phyloP scores from a whole-genome alignment of 2,888 invertebrate genomes.

The Atherix ibis region DNA sequence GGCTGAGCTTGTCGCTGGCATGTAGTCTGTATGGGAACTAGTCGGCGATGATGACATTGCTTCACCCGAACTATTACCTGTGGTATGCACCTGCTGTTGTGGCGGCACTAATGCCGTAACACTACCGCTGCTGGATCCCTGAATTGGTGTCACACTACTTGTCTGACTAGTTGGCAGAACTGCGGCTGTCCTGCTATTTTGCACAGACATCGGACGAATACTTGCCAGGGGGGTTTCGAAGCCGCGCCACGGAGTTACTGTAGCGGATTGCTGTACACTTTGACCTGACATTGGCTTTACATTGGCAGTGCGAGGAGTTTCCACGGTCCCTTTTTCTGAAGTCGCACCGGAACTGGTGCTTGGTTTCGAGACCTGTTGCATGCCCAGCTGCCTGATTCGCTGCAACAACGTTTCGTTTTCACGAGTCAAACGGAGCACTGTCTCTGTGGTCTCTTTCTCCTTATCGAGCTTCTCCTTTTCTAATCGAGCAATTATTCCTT shows the following conservation, averaged over 20 bases:
- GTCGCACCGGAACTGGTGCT: slow-evolving; percentile 47
- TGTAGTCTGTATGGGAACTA: slow-evolving; percentile 65
- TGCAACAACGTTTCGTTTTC: slow-evolving; percentile 55
- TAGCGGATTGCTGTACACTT: slow-evolving; percentile 31
- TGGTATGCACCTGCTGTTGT: slow-evolving; percentile 44
- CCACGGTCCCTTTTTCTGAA: slow-evolving; percentile 39
- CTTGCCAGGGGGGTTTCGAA: slow-evolving; percentile 80
- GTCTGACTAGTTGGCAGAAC: slow-evolving; percentile 58
- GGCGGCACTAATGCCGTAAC: slow-evolving; percentile 40
- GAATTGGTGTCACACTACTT: slow-evolving; percentile 33
- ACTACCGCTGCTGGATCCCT: slow-evolving; percentile 23
- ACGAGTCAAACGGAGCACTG: slow-evolving; percentile 35
- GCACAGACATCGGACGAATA: slow-evolving; percentile 76
- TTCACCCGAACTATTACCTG: slow-evolving; percentile 33
- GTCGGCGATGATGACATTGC: slow-evolving; percentile 52
- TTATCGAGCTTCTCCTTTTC: slow-evolving; percentile 57
- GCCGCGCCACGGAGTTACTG: slow-evolving; percentile 51
- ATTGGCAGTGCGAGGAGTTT: slow-evolving; percentile 67
- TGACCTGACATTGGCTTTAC: slow-evolving; percentile 85
- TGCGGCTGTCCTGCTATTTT: slow-evolving; percentile 52
- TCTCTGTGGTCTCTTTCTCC: slow-evolving; percentile 39
- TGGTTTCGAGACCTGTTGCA: slow-evolving; percentile 49
- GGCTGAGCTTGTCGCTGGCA: slow-evolving; percentile 66
- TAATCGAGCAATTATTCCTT: slow-evolving; percentile 48
- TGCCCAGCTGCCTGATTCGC: slow-evolving; percentile 47